These are phyloP conservation scores for Pachyseris speciosa DNA, from an alignment of 64 coral and sea anemone genomes.

Conservation along the genomic window DNA sequence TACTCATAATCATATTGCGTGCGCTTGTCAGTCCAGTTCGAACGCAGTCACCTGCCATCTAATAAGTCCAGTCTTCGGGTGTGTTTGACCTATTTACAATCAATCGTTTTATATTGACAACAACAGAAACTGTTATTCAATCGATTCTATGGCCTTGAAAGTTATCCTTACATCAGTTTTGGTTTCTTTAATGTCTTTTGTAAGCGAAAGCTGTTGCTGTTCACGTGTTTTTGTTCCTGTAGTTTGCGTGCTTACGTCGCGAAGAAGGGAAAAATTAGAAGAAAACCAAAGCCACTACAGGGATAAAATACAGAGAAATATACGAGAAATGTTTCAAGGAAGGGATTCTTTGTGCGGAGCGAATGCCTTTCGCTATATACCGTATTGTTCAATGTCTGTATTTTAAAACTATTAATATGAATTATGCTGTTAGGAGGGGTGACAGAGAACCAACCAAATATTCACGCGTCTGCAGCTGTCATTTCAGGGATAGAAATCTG, in stretches of 20 bases:
- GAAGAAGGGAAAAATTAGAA: neutral
- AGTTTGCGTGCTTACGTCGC: neutral
- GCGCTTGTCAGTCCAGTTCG: neutral
- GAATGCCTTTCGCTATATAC: too few species aligned
- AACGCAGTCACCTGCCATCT: neutral
- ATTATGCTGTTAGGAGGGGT: constrained; percentile 7
- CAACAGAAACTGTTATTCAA: neutral
- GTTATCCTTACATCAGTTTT: neutral
- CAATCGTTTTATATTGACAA: neutral
- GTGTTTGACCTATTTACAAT: neutral
- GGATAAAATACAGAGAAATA: neutral
- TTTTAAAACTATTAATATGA: constrained; percentile 13
- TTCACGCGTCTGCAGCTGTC: constrained; percentile 9
- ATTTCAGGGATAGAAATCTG: constrained; percentile 23
- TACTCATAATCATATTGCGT: too few species aligned
- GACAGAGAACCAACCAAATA: neutral
- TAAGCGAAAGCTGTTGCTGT: neutral
- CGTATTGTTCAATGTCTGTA: neutral
- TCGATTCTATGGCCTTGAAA: neutral
- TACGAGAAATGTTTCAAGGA: neutral
- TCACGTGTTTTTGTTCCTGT: neutral
- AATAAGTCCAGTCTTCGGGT: neutral
- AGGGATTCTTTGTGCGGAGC: neutral
- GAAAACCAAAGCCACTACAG: neutral
- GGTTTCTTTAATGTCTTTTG: neutral